Base-by-base conservation (phyloP, 2,113 vertebrate genomes). In the Taurulus bubalis region DNA sequence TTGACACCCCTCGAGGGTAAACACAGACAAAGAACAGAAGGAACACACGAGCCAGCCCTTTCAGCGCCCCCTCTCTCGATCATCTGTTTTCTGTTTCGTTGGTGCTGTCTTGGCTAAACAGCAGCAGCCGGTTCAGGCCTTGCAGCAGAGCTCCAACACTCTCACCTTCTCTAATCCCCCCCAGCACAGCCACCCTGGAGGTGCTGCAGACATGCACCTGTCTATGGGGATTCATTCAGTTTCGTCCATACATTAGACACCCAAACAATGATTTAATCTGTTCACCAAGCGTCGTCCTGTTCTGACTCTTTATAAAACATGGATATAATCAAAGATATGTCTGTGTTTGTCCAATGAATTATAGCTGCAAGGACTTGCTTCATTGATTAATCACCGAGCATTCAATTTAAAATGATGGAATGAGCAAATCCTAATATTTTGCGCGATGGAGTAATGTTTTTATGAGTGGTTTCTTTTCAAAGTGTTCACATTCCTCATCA, bases 41-140 rank as follows among this genome's bases (percentile, higher is more conserved):
- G 88, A 91, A 78, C 77, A 77, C 79, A 84, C 80, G 77, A 86
- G 82, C 76, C 85, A 87, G 73, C 75, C 84, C 79, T 69, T 75
- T 83, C 67, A 62, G 69, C 79, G 22, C 30, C 75, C 63, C 68
- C 20, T 42, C 62, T 53, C 71, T 60, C 73, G 22, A 69, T 93
- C 92, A 94, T 95, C 92, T 95, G 93, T 90, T 94, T 93, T 91
- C 66, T 79, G 87, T 94, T 94, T 92, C 42, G 34, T 75, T 88
- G 88, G 86, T 69, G 82, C 83, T 87, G 78, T 69, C 64, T 87
- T 85, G 88, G 85, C 83, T 87, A 82, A 92, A 84, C 87, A 89
- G 91, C 88, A 89, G 92, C 89, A 89, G 91, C 77, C 87, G 80
- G 88, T 89, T 83, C 73, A 26, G 66, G 79, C 75, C 84, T 66